Base-by-base conservation (phyloP, 1,140 invertebrate genomes). In the Lasaia peninsularis region DNA sequence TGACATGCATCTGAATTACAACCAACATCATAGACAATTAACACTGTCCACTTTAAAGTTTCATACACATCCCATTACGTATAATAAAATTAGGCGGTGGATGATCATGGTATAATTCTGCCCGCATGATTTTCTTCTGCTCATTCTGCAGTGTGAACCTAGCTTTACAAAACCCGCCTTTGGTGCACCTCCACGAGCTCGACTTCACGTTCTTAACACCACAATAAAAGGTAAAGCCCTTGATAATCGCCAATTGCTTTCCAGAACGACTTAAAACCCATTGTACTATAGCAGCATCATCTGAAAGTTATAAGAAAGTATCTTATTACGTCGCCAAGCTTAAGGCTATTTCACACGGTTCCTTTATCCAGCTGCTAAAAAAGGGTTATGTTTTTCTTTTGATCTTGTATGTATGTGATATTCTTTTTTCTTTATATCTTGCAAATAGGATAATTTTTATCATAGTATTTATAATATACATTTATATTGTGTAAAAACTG, bases 21-120 rank as follows among this genome's bases (percentile, higher is more conserved):
- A 28, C 1, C 24, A 28, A 28, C 1, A 24, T 28, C 24, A 28
- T 7, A 1, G 24, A n/a, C n/a, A n/a, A 0, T 14, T 52, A 2
- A 11, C 10, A 8, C n/a, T n/a, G n/a, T n/a, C n/a, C n/a, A 9
- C n/a, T 1, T 60, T 62, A 71, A 5, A 74, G 16, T 33, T 67
- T 74, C 24, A 61, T 10, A 34, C 64, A 74, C 10, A 59, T 52
- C 6, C 71, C 71, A 37, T 71, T 35, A 10, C 32, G 24, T 44
- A 76, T 68, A 4, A 63, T 21, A 52, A 62, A 70, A 7, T 10
- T 33, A 0, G 69, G 58, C 0, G 59, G 54, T 4, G 44, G 14
- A 52, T 72, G 73, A 8, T 55, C 40, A 16, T 75, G 73, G 0
- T 56, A 4, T 3, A 62, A 35, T 1, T 51, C 16, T 1, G 50